phyloP scores from a whole-genome alignment of 2,797 vertebrate species.

The Micrastur ruficollis region DNA sequence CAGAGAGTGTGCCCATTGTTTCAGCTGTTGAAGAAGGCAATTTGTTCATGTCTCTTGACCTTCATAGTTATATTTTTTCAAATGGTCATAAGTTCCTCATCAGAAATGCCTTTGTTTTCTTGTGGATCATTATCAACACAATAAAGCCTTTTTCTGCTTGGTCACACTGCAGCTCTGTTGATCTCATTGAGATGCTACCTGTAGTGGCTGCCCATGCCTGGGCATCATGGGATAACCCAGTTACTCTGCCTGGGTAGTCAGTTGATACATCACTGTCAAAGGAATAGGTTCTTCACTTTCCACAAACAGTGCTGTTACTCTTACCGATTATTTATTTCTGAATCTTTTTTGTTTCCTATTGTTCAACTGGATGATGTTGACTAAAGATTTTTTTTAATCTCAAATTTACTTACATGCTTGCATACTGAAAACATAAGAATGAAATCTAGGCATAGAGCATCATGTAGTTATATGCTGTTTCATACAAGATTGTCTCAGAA shows the following conservation, averaged over 20 bases:
- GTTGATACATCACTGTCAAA: not conserved
- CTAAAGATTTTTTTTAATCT: not conserved
- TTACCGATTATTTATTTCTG: not conserved
- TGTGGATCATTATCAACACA: not conserved
- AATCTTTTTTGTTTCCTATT: not conserved
- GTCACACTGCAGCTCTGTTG: not conserved
- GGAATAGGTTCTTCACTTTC: not conserved
- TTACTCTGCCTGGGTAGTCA: not conserved
- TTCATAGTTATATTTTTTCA: not conserved
- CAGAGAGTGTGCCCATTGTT: not conserved
- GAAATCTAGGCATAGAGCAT: not conserved
- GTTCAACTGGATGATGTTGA: not conserved
- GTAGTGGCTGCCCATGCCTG: not conserved
- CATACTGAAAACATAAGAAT: not conserved
- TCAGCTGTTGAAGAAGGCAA: not conserved
- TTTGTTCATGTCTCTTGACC: not conserved
- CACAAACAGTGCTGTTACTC: not conserved
- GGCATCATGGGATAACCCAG: not conserved
- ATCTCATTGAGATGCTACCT: not conserved
- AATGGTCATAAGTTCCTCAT: not conserved
- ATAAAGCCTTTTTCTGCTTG: not conserved
- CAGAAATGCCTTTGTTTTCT: not conserved
- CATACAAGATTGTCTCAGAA: not conserved
- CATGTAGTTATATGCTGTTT: not conserved
- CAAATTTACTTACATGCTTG: not conserved